Evolutionary conservation across 2,888 invertebrate species (phyloP).

Genomic region (Drosophila neonasuta): DNA sequence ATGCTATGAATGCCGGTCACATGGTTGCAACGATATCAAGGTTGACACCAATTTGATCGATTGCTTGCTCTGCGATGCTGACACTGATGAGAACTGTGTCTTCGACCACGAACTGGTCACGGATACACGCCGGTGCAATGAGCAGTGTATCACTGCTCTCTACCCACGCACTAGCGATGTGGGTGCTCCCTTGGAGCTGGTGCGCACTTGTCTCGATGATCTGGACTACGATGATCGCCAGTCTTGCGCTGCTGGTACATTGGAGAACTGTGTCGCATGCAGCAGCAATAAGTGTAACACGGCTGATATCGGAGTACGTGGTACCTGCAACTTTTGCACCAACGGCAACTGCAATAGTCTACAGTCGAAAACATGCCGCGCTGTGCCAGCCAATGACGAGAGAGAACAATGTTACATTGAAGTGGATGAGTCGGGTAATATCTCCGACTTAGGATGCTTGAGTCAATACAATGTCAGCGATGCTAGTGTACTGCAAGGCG

Average conservation of each 20-base stretch:
- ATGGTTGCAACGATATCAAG: conserved; percentile 72
- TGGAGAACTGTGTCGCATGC: conserved; percentile 67
- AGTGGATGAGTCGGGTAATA: conserved; percentile 47
- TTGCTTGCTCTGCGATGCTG: conserved; percentile 73
- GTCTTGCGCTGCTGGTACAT: conserved; percentile 49
- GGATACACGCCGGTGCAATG: conserved; percentile 64
- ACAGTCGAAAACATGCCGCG: conserved; percentile 58
- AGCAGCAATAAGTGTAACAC: conserved; percentile 61
- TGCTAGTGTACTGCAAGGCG: conserved; percentile 41
- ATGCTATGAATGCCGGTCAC: conserved; percentile 77
- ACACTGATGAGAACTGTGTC: conserved; percentile 58
- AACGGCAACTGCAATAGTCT: conserved; percentile 67
- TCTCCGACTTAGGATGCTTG: conserved; percentile 72
- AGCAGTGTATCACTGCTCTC: conserved; percentile 76
- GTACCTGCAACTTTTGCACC: conserved; percentile 69
- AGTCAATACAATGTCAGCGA: conserved; percentile 71
- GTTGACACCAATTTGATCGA: conserved; percentile 57
- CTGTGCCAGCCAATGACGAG: conserved; percentile 44
- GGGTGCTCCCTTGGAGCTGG: conserved; percentile 64
- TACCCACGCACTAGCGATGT: conserved; percentile 70
- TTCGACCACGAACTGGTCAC: conserved; percentile 52
- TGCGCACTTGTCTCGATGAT: conserved; percentile 78
- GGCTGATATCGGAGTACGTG: conserved; percentile 62
- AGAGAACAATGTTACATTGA: conserved; percentile 74
- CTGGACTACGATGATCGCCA: conserved; percentile 71